Evolutionary conservation across 1,140 invertebrate species (phyloP).

Genomic region (Trypoxylus dichotomus): DNA sequence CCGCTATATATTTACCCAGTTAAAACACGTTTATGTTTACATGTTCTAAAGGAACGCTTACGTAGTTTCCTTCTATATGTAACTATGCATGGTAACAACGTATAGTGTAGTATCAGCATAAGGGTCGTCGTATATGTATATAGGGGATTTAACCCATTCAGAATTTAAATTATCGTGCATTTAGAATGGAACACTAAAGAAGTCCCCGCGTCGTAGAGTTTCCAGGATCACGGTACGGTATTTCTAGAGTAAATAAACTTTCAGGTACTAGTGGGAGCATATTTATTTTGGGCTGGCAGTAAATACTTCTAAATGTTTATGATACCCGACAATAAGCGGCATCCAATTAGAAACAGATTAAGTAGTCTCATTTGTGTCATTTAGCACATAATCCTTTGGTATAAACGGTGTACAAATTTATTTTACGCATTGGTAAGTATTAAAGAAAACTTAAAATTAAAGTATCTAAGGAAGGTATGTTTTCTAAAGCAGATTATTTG

Average conservation of each 20-base stretch:
- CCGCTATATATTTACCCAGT: too few relatives aligned
- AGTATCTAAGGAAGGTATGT: neutral
- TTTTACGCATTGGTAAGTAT: neutral
- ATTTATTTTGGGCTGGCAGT: neutral
- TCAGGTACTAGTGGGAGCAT: neutral
- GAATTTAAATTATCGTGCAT: neutral
- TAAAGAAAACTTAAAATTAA: neutral
- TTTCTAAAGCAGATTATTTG: neutral
- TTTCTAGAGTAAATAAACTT: conserved; percentile 7
- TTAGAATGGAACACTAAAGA: neutral
- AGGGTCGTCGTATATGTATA: neutral
- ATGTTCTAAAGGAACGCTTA: too few relatives aligned
- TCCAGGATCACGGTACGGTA: neutral
- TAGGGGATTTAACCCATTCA: neutral
- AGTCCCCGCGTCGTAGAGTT: neutral
- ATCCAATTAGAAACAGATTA: conserved; percentile 9
- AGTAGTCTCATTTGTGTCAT: neutral
- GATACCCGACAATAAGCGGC: neutral
- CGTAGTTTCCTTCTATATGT: too few relatives aligned
- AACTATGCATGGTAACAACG: too few relatives aligned
- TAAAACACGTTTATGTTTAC: too few relatives aligned
- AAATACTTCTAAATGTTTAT: neutral
- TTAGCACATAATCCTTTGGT: neutral
- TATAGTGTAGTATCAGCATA: too few relatives aligned
- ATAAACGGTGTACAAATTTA: neutral